These are phyloP conservation scores for Rhombomys opimus DNA, from an alignment of 2,113 vertebrate genomes.

Conservation along the genomic window DNA sequence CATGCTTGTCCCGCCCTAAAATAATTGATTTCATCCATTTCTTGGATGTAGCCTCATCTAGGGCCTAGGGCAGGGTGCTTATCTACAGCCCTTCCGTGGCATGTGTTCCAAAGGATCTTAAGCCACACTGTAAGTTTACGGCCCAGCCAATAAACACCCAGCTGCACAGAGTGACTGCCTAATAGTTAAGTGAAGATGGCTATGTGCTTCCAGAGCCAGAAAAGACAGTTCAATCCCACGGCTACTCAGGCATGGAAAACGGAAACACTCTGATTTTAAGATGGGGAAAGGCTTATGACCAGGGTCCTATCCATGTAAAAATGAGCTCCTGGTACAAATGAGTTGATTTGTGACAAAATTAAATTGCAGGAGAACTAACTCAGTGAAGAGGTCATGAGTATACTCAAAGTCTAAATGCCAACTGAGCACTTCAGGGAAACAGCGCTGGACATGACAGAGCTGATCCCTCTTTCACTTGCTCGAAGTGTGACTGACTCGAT, in stretches of 20 bases:
- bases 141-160: not conserved
- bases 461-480: not conserved
- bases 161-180: not conserved
- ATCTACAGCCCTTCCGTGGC: accelerated
- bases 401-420: not conserved
- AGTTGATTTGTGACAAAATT: conserved; percentile 53
- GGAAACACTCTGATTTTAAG: conserved; percentile 59
- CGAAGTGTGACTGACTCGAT: not conserved
- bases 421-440: not conserved
- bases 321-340: conserved; percentile 31
- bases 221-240: conserved; percentile 60
- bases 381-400: conserved; percentile 27
- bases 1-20: accelerated
- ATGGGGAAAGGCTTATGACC: conserved; percentile 55
- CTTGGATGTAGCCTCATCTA: accelerated
- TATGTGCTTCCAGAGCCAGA: conserved; percentile 15
- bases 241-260: conserved; percentile 61
- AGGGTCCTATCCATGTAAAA: not conserved
- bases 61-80: too few relatives aligned
- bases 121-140: not conserved
- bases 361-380: conserved; percentile 70
- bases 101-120: accelerated
- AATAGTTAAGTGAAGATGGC: not conserved
- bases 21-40: accelerated
- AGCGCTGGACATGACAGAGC: accelerated